These are phyloP conservation scores for Limnodromus scolopaceus DNA, from an alignment of 2,797 vertebrate genomes.

Conservation along the genomic window DNA sequence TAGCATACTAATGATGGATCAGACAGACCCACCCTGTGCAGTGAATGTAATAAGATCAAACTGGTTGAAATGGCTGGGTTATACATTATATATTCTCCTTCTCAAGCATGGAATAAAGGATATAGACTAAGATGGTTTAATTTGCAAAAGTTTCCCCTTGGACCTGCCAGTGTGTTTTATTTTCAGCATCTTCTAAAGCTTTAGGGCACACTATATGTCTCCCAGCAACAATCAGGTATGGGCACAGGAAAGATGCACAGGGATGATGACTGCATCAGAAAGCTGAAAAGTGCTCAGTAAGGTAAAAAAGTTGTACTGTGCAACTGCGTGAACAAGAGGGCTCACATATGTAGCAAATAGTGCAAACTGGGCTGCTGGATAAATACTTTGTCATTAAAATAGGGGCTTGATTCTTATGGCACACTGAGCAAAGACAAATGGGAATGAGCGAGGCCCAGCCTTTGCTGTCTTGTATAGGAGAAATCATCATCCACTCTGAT, in stretches of 20 bases:
- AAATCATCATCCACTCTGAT: not conserved
- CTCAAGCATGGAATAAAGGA: not conserved
- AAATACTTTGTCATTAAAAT: not conserved
- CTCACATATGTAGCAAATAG: not conserved
- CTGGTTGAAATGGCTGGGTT: not conserved
- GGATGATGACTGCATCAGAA: not conserved
- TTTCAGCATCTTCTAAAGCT: not conserved
- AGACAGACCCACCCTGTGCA: not conserved
- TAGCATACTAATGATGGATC: not conserved
- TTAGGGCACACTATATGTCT: not conserved
- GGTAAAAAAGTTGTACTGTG: not conserved
- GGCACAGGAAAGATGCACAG: not conserved
- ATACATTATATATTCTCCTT: not conserved
- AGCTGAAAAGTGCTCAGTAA: not conserved
- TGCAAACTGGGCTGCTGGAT: conserved; percentile 1
- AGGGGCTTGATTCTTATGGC: not conserved
- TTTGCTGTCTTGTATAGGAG: not conserved
- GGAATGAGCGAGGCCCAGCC: not conserved
- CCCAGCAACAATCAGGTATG: not conserved
- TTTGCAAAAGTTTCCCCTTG: not conserved
- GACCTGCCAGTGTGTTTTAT: not conserved
- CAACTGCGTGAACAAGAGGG: not conserved
- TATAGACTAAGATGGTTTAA: not conserved
- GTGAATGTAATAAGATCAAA: not conserved
- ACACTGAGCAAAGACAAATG: not conserved